These are phyloP conservation scores for Trachymyrmex cornetzi DNA, from an alignment of 1,140 invertebrate genomes.

Conservation along the genomic window DNA sequence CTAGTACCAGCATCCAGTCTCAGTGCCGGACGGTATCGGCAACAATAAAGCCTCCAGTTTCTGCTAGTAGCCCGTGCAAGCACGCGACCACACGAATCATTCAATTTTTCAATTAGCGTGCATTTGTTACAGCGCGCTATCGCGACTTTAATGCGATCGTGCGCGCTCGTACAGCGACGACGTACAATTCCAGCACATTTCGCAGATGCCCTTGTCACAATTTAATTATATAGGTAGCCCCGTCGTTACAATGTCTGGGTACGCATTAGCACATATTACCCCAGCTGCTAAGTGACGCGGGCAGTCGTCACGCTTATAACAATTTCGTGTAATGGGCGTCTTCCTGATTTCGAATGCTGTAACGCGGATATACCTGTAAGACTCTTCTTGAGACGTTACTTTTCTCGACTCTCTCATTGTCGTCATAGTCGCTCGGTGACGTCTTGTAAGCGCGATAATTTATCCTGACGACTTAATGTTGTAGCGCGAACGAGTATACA, in stretches of 20 bases:
- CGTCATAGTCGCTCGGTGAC: neutral
- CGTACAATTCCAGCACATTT: slow-evolving; percentile 62
- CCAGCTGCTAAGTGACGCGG: slow-evolving; percentile 56
- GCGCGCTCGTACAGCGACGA: slow-evolving; percentile 51
- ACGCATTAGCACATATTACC: slow-evolving; percentile 66
- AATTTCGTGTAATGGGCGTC: slow-evolving; percentile 72
- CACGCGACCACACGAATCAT: slow-evolving; percentile 60
- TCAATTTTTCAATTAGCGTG: slow-evolving; percentile 65
- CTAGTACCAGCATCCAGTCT: neutral
- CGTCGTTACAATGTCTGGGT: slow-evolving; percentile 69
- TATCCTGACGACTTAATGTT: slow-evolving; percentile 6
- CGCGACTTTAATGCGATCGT: slow-evolving; percentile 63
- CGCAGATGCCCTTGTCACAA: slow-evolving; percentile 67
- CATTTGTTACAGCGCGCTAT: slow-evolving; percentile 60
- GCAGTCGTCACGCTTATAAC: slow-evolving; percentile 68
- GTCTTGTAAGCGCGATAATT: neutral
- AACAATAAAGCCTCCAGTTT: slow-evolving; percentile 29
- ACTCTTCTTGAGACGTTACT: slow-evolving; percentile 13
- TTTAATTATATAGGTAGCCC: slow-evolving; percentile 73
- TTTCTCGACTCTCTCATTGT: slow-evolving; percentile 35
- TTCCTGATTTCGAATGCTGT: slow-evolving; percentile 68
- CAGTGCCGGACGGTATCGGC: slow-evolving; percentile 7
- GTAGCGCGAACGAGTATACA: neutral
- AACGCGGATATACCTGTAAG: slow-evolving; percentile 63
- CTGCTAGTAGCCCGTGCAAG: slow-evolving; percentile 46